These are phyloP conservation scores for Hydrolagus affinis DNA, from an alignment of 2,113 vertebrate genomes.

Conservation along the genomic window DNA sequence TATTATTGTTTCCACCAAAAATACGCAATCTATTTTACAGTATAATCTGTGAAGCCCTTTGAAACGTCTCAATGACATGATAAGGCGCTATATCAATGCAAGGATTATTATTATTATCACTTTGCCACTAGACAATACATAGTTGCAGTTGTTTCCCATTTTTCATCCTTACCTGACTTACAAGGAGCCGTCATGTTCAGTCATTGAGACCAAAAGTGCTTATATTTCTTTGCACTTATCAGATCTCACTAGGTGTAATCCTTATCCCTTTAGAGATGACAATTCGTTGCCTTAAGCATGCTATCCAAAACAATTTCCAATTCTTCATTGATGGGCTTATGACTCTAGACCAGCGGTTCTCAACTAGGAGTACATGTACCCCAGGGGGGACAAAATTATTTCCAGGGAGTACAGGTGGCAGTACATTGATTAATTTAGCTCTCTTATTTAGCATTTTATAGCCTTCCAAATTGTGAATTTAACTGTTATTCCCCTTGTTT, in stretches of 20 bases:
- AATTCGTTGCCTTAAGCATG: constrained; percentile 16
- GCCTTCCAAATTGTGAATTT: too few relatives aligned
- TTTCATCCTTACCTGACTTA: neutral
- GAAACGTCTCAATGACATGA: too few relatives aligned
- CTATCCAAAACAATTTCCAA: constrained; percentile 4
- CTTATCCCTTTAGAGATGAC: constrained; percentile 3
- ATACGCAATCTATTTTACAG: too few relatives aligned
- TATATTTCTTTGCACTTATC: neutral
- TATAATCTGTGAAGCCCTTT: too few relatives aligned
- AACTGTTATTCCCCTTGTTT: too few relatives aligned
- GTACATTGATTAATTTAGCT: too few relatives aligned
- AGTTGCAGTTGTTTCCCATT: neutral
- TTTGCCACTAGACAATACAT: neutral
- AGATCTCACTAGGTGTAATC: neutral
- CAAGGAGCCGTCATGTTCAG: neutral
- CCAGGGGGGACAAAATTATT: too few relatives aligned
- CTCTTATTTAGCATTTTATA: too few relatives aligned
- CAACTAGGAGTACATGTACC: too few relatives aligned
- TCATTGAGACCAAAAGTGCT: neutral
- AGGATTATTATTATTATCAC: neutral
- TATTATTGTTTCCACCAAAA: too few relatives aligned
- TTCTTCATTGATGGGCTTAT: neutral
- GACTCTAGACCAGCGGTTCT: neutral
- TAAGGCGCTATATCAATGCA: too few relatives aligned
- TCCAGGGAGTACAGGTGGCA: too few relatives aligned